Evolutionary conservation across 2,888 invertebrate genomes (phyloP), one percentile per base, ranked within the genome.

Genomic region (Lochmaea capreae): DNA sequence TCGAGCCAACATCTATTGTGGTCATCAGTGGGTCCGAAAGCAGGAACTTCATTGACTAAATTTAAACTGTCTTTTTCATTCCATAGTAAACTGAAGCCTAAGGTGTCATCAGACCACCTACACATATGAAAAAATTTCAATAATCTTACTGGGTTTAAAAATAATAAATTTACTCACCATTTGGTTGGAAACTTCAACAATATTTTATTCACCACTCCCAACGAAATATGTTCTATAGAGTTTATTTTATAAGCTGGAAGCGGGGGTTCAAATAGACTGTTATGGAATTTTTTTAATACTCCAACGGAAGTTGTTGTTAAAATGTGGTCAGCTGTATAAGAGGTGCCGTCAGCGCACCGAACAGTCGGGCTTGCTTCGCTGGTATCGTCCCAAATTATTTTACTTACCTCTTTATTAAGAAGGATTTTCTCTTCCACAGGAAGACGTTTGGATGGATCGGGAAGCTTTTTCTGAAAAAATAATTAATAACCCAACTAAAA

Each of bases 291-390:
- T 82, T 94, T 94, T 16, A 94, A 85, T 0, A 92, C 92, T 0
- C 94, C 94, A 0, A 94, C 83, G 0, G 94, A 92, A 0, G 90
- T 88, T 0, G 94, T 94, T 0, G 93, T 87, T 42, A 95, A 90
- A 1, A 92, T 91, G 80, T 91, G 91, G 79, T 91, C 90, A 0
- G 92, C 92, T 26, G 81, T 83, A 77, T 89, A 91, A 0, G 80
- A 77, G 1, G 87, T 81, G 0, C 91, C 91, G 81, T 92, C 91
- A 22, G 83, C 83, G 78, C 90, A 90, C 0, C 81, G 80, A 0
- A 91, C 89, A 26, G 79, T 79, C 0, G 90, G 89, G 5, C 83
- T 81, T 62, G 79, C 77, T 16, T 77, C 68, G 4, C 77, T 76
- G 9, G 9, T 62, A 26, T 78, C 75, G 63, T 82, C 80, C 86